phyloP scores from a whole-genome alignment of 1,140 invertebrate species.

The Rhizoglyphus robini region DNA sequence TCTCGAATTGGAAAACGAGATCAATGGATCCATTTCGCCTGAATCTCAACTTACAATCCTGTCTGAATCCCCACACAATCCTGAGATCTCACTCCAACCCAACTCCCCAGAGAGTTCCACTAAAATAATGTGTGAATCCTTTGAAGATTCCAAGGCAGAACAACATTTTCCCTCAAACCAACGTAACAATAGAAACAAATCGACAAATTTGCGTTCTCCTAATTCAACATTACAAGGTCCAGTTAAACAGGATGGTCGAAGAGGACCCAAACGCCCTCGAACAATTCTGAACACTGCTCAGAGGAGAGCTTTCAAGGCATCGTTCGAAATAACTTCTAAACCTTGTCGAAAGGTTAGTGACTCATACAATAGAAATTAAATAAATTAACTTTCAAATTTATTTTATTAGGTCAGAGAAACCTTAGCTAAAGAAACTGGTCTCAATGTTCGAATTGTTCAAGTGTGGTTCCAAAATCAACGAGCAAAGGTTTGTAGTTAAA shows the following conservation, averaged over 20 bases:
- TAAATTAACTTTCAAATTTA: background rate
- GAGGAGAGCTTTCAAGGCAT: constrained; percentile 89
- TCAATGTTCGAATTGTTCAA: constrained; percentile 92
- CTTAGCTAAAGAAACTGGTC: constrained; percentile 86
- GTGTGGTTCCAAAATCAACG: constrained; percentile 98
- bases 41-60: background rate
- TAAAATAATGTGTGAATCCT: too few relatives aligned
- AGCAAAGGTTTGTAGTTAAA: constrained; percentile 48
- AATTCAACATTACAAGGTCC: too few relatives aligned
- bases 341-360: constrained; percentile 78
- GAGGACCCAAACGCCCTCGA: constrained; percentile 81
- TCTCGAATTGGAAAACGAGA: constrained; percentile 61
- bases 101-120: background rate
- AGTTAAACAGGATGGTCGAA: constrained; percentile 38
- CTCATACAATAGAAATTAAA: too few relatives aligned
- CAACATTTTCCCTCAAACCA: background rate
- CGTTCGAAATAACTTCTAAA: constrained; percentile 95
- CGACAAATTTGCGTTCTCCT: too few relatives aligned
- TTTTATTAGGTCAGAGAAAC: constrained; percentile 58
- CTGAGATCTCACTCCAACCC: background rate
- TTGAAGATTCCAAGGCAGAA: too few relatives aligned
- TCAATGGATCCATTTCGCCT: background rate
- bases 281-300: constrained; percentile 95
- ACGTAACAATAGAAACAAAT: too few relatives aligned
- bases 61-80: background rate